Evolutionary conservation across 2,888 invertebrate species (phyloP), one percentile per base, ranked within the genome.

Genomic region (Tuta absoluta): DNA sequence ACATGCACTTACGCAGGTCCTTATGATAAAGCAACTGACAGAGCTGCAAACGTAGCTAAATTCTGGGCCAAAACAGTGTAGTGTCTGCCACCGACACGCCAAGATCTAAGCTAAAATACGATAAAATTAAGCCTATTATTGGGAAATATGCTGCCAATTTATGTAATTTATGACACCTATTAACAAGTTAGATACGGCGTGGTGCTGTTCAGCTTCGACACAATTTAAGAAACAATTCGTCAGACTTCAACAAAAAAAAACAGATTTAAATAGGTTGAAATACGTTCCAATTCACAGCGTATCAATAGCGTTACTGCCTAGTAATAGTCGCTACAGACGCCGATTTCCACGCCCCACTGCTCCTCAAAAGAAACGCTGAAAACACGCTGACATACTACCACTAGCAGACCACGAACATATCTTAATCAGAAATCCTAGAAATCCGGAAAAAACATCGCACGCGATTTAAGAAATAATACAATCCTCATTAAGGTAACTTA

Each of bases 401-500:
- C 45, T 45, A 10, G 33, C 33, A 17, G 45, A 45, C 45, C 45
- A 17, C 17, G 45, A 45, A n/a, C n/a, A 45, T 7, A 45, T 4
- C 45, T 45, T 45, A 45, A 45, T 45, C 45, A 45, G n/a, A 45
- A 14, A 41, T 14, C 41, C 1, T 3, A n/a, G 41, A 45, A 45
- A n/a, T n/a, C 45, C 45, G 45, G 4, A n/a, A 45, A 45, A 45
- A 45, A n/a, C 45, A 41, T 41, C 12, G 45, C 45, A 45, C 45
- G 45, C 45, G n/a, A 45, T 45, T 17, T 17, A 4, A 45, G n/a
- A 45, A 45, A 45, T 41, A 41, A 41, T 3, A 41, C 41, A 1
- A 45, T 45, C n/a, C 45, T 45, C 45, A 17, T 45, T 45, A 45
- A 45, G 17, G n/a, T 45, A n/a, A 45, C n/a, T 45, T 45, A 45